These are phyloP conservation scores for Serilophus lunatus DNA, from an alignment of 2,113 vertebrate genomes.

Conservation along the genomic window DNA sequence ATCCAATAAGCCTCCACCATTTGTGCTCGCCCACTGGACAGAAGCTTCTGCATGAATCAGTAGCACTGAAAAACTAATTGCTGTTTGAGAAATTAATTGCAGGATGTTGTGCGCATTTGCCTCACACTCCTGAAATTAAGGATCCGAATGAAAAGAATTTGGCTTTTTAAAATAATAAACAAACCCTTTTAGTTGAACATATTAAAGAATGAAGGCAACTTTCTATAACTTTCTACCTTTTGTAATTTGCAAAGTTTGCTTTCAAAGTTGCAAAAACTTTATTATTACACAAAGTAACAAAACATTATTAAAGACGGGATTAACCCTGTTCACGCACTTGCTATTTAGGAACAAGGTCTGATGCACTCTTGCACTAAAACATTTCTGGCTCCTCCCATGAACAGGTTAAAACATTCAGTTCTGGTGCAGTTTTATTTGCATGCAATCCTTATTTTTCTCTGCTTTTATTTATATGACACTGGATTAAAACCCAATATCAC, in stretches of 20 bases:
- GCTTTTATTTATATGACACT: neutral
- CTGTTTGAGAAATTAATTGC: neutral
- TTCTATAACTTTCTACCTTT: neutral
- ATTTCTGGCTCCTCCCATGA: neutral
- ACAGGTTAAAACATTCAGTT: neutral
- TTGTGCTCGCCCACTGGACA: constrained; percentile 19
- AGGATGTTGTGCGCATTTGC: neutral
- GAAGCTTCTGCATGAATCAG: constrained; percentile 24
- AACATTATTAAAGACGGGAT: neutral
- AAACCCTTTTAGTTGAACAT: neutral
- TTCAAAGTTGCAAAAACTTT: neutral
- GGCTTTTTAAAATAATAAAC: neutral
- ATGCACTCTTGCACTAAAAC: neutral
- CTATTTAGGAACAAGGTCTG: neutral
- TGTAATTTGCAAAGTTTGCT: neutral
- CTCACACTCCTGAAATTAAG: neutral
- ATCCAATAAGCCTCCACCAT: constrained; percentile 18
- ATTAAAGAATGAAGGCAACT: neutral
- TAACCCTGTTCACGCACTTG: neutral
- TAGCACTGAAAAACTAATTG: constrained; percentile 21
- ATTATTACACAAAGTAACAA: neutral
- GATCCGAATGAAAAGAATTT: neutral
- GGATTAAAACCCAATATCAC: neutral
- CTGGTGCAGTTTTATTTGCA: neutral
- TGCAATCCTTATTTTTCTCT: neutral